Base-by-base conservation (phyloP, 2,888 invertebrate species). In the Ormia ochracea region DNA sequence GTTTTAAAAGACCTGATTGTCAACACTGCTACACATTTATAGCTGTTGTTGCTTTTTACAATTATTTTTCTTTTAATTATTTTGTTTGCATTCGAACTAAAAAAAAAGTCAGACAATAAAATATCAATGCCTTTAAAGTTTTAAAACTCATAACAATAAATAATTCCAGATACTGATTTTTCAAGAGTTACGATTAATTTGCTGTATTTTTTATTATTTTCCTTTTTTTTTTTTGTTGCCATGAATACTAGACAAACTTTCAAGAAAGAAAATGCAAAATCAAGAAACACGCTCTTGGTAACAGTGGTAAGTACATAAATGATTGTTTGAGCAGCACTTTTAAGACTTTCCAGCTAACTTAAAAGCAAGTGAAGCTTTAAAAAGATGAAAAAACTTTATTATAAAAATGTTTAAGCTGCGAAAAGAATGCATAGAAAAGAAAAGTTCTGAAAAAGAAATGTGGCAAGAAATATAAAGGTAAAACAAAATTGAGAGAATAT, bases 301-400 rank as follows among this genome's bases (percentile, higher is more conserved):
- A 74, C 74, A 74, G 36, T 52, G 36, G 9, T 14, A 59, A 58
- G 33, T n/a, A n/a, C n/a, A n/a, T n/a, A n/a, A n/a, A n/a, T n/a
- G n/a, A n/a, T n/a, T 66, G 58, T 58, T 66, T 7, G 21, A 58
- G 14, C 14, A 43, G 59, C 6, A 66, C 14, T 61, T 50, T 65
- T 36, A 26, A 75, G 26, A 45, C 33, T 59, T 59, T 68, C 19
- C 41, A 59, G 36, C 33, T 68, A 68, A 68, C 66, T 68, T 43
- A 68, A 75, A 68, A 50, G 14, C 43, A 75, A 75, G 43, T 75
- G 68, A 68, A 68, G 68, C 68, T 75, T 75, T 68, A 75, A 74
- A 75, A 66, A 19, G 23, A 48, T 38, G 7, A 36, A 14, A 56
- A 52, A 41, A 41, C 28, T 9, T 12, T 41, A 36, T 7, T 23